Percentiles rank a stretch among this genome's conserved stretches.
phyloP scores from a whole-genome alignment of 37 sponge, comb jelly and placozoan genomes.

The Spongilla lacustris region DNA sequence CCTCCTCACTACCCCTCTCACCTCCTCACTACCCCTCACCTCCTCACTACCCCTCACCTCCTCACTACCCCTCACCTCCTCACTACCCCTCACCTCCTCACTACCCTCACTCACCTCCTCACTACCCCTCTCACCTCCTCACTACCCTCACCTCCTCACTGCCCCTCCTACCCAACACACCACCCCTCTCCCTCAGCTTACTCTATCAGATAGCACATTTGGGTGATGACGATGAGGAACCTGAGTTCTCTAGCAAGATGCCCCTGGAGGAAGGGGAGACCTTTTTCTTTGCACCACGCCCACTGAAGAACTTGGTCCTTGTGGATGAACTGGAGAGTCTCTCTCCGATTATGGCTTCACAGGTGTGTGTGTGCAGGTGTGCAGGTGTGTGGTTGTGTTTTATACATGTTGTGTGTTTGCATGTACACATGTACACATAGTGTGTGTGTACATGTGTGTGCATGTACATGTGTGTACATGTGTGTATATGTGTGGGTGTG shows the following conservation, averaged over 20 bases:
- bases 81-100: too few relatives aligned
- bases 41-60: background rate
- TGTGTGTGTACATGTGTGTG: background rate
- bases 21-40: background rate
- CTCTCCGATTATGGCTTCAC: constrained; percentile 85
- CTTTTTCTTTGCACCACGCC: constrained; percentile 93
- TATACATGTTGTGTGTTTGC: background rate
- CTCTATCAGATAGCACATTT: constrained; percentile 91
- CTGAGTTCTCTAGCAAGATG: constrained; percentile 93
- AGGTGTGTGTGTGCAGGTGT: constrained; percentile 32
- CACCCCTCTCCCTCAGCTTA: constrained; percentile 39
- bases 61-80: too few relatives aligned
- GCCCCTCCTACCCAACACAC: too few relatives aligned
- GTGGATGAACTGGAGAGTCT: constrained; percentile 96
- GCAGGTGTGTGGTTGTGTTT: background rate
- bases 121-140: background rate
- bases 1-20: background rate
- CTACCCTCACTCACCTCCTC: background rate
- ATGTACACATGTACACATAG: background rate
- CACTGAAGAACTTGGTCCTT: constrained; percentile 89
- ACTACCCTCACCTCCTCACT: background rate
- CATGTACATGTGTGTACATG: constrained; percentile 8
- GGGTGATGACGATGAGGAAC: constrained; percentile 97
- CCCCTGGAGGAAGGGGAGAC: constrained; percentile 96
- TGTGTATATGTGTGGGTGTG: constrained; percentile 20